Conservation (phyloP, 2,888 invertebrate genomes). For the Myopa tessellatipennis region DNA sequence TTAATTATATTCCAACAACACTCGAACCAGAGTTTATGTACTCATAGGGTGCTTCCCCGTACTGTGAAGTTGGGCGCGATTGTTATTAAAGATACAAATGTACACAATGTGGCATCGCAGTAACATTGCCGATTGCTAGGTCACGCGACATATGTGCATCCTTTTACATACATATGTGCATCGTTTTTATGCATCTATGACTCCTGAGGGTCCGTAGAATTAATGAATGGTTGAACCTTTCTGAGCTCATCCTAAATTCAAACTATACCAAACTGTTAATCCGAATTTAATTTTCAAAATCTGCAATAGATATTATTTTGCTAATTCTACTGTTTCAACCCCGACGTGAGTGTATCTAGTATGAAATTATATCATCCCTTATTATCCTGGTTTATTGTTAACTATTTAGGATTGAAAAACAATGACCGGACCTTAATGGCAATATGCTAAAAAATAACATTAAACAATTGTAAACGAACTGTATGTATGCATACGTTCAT, state of each 20-base stretch:
- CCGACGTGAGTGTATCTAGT: not conserved
- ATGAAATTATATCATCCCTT: conserved; percentile 62
- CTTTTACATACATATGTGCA: conserved; percentile 17
- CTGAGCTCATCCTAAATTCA: conserved; percentile 36
- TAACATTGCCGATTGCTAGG: not conserved
- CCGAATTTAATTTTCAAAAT: conserved; percentile 65
- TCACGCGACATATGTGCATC: conserved; percentile 23
- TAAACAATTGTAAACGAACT: too few relatives aligned
- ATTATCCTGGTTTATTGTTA: conserved; percentile 59
- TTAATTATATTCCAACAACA: conserved; percentile 27
- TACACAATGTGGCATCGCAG: not conserved
- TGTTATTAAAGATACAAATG: conserved; percentile 24
- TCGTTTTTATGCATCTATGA: conserved; percentile 18
- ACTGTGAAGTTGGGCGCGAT: not conserved
- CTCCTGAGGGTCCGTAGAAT: not conserved
- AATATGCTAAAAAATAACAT: not conserved
- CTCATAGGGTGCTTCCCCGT: conserved; percentile 9
- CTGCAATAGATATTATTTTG: conserved; percentile 14
- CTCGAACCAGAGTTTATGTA: not conserved
- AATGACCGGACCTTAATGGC: conserved; percentile 20
- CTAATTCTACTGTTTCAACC: conserved; percentile 15
- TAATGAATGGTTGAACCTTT: conserved; percentile 17
- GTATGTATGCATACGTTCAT: too few relatives aligned
- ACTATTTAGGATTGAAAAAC: conserved; percentile 50
- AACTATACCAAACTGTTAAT: conserved; percentile 64